phyloP scores from a whole-genome alignment of 2,113 vertebrate genomes.

The Istiophorus platypterus region DNA sequence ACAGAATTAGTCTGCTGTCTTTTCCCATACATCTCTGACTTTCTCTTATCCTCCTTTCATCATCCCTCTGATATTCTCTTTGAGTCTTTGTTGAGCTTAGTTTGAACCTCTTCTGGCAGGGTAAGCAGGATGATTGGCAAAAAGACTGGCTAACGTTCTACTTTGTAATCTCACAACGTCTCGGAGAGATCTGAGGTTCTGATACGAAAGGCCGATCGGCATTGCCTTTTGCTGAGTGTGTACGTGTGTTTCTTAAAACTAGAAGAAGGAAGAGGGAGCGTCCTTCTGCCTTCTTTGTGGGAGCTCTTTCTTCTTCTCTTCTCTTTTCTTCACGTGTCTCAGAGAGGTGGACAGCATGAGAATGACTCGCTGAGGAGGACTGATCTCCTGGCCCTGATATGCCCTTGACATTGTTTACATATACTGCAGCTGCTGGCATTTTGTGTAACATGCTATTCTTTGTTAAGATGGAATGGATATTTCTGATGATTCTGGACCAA shows the following conservation, averaged over 20 bases:
- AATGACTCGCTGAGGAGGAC: slow-evolving; percentile 62
- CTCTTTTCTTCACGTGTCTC: slow-evolving; percentile 33
- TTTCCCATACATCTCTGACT: not conserved
- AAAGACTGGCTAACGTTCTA: slow-evolving; percentile 39
- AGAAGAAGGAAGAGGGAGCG: slow-evolving; percentile 34
- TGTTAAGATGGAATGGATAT: slow-evolving; percentile 18
- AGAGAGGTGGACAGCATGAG: slow-evolving; percentile 51
- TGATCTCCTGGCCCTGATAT: slow-evolving; percentile 25
- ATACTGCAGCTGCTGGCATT: slow-evolving; percentile 22
- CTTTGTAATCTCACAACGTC: slow-evolving; percentile 56
- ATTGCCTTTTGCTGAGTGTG: slow-evolving; percentile 23
- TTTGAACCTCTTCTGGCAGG: slow-evolving; percentile 18
- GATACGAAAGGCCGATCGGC: slow-evolving; percentile 22
- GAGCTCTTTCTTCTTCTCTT: slow-evolving; percentile 54
- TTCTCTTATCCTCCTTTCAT: slow-evolving; percentile 29
- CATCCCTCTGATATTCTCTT: slow-evolving; percentile 18
- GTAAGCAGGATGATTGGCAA: slow-evolving; percentile 29
- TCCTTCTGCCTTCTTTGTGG: slow-evolving; percentile 30
- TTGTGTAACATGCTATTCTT: slow-evolving; percentile 20
- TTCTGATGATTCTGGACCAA: not conserved
- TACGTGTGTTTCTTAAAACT: slow-evolving; percentile 35
- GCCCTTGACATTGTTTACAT: slow-evolving; percentile 1
- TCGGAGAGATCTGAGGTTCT: slow-evolving; percentile 28
- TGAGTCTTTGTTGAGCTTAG: slow-evolving; percentile 17
- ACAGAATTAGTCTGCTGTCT: not conserved